These are phyloP conservation scores for Trachythela sp. DNA, from an alignment of 64 coral and sea anemone genomes.

Conservation along the genomic window DNA sequence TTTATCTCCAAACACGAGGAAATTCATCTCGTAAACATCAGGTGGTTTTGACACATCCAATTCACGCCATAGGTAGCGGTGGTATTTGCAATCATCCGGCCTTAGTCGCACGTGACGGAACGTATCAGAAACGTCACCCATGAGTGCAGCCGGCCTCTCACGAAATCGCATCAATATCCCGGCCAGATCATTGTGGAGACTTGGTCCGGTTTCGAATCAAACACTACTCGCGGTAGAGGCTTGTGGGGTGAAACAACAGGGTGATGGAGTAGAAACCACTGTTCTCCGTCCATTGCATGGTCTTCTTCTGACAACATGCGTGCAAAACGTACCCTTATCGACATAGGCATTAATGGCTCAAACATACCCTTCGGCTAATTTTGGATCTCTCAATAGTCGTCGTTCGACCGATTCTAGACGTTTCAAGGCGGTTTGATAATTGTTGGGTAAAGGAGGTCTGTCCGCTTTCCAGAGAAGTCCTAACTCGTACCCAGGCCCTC, in stretches of 20 bases:
- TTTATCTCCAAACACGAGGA: neutral
- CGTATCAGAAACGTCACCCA: neutral
- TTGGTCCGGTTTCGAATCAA: constrained; percentile 14
- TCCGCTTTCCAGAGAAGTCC: constrained; percentile 48
- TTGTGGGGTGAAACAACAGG: constrained; percentile 30
- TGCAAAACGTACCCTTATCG: constrained; percentile 22
- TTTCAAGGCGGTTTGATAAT: constrained; percentile 35
- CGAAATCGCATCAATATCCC: neutral
- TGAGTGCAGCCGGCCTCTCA: neutral
- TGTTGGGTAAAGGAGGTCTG: constrained; percentile 44
- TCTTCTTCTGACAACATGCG: neutral
- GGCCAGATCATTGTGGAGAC: neutral
- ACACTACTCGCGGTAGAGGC: constrained; percentile 23
- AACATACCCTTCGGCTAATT: constrained; percentile 6
- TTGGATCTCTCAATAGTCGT: constrained; percentile 15
- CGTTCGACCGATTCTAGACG: constrained; percentile 23
- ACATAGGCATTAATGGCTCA: constrained; percentile 32
- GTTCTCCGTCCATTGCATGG: neutral
- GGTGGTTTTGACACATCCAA: neutral
- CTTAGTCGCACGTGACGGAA: neutral
- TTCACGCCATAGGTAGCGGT: neutral
- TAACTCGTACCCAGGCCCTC: constrained; percentile 47
- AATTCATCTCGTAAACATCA: neutral
- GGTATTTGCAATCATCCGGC: neutral
- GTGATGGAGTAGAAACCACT: constrained; percentile 38